phyloP scores from a whole-genome alignment of 2,797 vertebrate species.

The Ctenochaetus hawaiiensis region DNA sequence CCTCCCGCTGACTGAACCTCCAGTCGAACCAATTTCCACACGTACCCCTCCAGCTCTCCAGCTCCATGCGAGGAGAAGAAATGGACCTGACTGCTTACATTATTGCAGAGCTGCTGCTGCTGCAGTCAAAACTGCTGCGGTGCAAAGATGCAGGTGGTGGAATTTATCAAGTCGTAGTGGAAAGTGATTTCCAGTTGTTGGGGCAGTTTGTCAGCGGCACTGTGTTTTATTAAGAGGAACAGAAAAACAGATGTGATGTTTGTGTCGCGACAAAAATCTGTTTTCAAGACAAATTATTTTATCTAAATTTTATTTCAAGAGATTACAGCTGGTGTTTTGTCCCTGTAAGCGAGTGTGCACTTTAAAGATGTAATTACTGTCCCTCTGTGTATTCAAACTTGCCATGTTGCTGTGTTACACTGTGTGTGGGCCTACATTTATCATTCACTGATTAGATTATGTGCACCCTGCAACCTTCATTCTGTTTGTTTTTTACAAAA shows the following conservation, averaged over 20 bases:
- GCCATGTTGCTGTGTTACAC: too few species aligned
- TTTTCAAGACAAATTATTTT: slow-evolving; percentile 24
- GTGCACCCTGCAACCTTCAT: too few species aligned
- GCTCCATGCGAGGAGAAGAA: slow-evolving; percentile 48
- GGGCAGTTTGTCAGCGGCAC: slow-evolving; percentile 34
- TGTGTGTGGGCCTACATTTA: too few species aligned
- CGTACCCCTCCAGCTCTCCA: slow-evolving; percentile 58
- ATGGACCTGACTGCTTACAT: slow-evolving; percentile 44
- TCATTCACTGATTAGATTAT: too few species aligned
- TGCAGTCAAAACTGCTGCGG: slow-evolving; percentile 51
- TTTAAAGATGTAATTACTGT: neutral
- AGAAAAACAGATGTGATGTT: too few species aligned
- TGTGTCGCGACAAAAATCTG: neutral
- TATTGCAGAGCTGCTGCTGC: slow-evolving; percentile 33
- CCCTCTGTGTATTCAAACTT: too few species aligned
- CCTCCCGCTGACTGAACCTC: slow-evolving; percentile 65
- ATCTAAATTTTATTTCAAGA: slow-evolving; percentile 14
- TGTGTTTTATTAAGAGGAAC: slow-evolving; percentile 5
- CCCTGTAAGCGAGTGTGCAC: neutral
- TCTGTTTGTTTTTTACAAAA: too few species aligned
- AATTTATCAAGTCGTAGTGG: slow-evolving; percentile 49
- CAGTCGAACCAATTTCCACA: slow-evolving; percentile 78
- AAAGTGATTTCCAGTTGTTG: slow-evolving; percentile 61
- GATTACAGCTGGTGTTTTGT: neutral
- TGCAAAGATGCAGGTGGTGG: slow-evolving; percentile 58